Evolutionary conservation across 2,888 invertebrate genomes (phyloP), one percentile per base, ranked within the genome.

Genomic region (Drosophila cracens): DNA sequence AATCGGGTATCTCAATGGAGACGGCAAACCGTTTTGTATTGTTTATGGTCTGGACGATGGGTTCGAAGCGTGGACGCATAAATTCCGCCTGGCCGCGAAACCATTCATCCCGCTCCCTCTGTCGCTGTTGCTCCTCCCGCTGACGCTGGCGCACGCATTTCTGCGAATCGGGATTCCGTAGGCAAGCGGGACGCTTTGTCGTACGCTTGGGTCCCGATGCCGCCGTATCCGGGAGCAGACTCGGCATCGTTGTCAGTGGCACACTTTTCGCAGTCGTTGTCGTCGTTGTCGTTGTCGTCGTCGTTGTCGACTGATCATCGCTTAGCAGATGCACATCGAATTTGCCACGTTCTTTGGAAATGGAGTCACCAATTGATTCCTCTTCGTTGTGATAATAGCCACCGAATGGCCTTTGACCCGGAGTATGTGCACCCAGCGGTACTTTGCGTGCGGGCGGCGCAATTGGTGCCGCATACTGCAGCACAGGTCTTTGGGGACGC

Each of bases 1-100:
- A 92, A 43, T 92, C 92, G 7, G 92, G 92, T 74, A 92, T 92
- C 72, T 92, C 92, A 27, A 92, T 92, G 18, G 92, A 92, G 0
- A 92, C 92, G 0, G 92, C 92, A 71, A 92, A 92, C 7, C 92
- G 87, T 36, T 91, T 90, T 0, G 92, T 92, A 52, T 92, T 92
- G 66, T 92, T 92, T 13, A 92, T 82, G 8, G 92, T 92, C 70
- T 92, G 92, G 13, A 92, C 76, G 62, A 92, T 88, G 29, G 92
- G 92, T 43, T 92, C 92, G 43, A 90, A 92, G 29, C 83, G 87
- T 0, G 92, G 91, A 25, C 83, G 83, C 29, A 88, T 81, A 21
- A 91, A 92, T 40, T 90, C 90, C 5, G 91, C 83, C 52, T 91
- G 92, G 21, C 91, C 91, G n/a, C 91, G 83, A 48, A 91, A 74